These are phyloP conservation scores for Apteryx owenii DNA, from an alignment of 2,113 vertebrate genomes.

Conservation along the genomic window DNA sequence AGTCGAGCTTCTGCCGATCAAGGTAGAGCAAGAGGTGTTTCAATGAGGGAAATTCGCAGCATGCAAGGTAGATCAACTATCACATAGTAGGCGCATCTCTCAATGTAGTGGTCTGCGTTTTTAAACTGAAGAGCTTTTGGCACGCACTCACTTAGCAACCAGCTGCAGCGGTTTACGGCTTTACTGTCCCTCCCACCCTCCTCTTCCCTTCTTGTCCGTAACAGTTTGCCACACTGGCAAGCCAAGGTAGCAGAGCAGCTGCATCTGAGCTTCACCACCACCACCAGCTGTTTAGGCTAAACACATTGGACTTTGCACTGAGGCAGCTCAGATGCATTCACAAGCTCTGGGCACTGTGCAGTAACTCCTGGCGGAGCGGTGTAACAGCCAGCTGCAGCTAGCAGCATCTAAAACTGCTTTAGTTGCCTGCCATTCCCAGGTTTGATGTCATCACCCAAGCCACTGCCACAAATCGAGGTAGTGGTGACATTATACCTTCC, in stretches of 20 bases:
- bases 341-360: background rate
- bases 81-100: accelerated
- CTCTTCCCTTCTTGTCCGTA: background rate
- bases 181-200: background rate
- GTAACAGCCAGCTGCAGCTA: background rate
- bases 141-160: background rate
- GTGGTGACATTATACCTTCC: background rate
- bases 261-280: background rate
- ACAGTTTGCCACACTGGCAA: background rate
- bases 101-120: background rate
- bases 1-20: accelerated
- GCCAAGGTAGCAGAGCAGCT: background rate
- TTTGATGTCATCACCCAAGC: background rate
- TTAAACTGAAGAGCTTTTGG: background rate
- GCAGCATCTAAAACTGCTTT: background rate
- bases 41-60: background rate
- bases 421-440: background rate
- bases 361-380: background rate
- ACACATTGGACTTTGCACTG: background rate
- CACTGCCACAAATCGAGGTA: background rate
- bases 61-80: background rate
- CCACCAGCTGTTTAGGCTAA: background rate
- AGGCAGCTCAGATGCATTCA: background rate
- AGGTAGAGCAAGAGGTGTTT: background rate
- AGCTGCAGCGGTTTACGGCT: background rate